Evolutionary conservation across 1,140 invertebrate genomes (phyloP).

Genomic region (Zaprionus camerounensis): DNA sequence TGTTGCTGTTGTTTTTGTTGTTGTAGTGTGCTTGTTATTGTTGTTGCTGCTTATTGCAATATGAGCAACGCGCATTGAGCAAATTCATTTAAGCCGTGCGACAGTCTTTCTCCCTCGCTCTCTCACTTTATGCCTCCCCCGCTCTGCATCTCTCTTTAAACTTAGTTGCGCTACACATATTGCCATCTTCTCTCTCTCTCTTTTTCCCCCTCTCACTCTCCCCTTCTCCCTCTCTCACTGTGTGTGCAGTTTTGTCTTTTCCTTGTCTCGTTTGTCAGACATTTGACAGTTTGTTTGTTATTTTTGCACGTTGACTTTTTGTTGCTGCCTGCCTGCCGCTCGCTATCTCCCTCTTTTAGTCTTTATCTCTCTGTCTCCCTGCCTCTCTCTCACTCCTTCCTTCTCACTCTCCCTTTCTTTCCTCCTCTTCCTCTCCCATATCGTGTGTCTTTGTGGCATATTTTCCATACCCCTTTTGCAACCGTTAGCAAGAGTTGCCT

Average conservation of each 20-base stretch:
- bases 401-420: conserved; percentile 48
- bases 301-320: conserved; percentile 80
- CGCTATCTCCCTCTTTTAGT: conserved; percentile 42
- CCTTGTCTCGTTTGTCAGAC: conserved; percentile 82
- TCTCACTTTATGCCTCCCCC: conserved; percentile 11
- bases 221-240: conserved; percentile 24
- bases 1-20: conserved; percentile 6
- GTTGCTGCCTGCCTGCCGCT: conserved; percentile 50
- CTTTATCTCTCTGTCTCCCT: conserved; percentile 42
- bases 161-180: not conserved
- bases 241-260: conserved; percentile 66
- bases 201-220: not conserved
- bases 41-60: conserved; percentile 28
- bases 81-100: conserved; percentile 39
- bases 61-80: conserved; percentile 40
- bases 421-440: conserved; percentile 29
- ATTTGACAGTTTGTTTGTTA: conserved; percentile 83
- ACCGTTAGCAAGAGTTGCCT: conserved; percentile 55
- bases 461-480: conserved; percentile 63
- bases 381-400: conserved; percentile 40
- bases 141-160: conserved; percentile 11
- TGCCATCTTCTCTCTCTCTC: not conserved
- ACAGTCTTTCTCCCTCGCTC: not conserved
- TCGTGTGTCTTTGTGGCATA: conserved; percentile 72
- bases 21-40: not conserved